These are phyloP conservation scores for Plebejus argus DNA, from an alignment of 2,888 invertebrate genomes.

Conservation along the genomic window DNA sequence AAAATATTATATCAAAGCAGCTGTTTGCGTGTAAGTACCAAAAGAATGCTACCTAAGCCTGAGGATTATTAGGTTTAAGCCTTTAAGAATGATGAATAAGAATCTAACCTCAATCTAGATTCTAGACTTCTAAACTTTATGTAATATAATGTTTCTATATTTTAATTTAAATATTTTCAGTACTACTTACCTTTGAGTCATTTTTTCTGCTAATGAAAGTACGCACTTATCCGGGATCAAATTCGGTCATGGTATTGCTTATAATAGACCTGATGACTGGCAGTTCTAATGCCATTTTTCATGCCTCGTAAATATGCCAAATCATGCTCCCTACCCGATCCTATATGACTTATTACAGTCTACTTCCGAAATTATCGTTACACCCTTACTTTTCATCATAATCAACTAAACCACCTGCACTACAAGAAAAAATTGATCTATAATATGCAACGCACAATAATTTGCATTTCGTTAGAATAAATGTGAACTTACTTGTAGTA, in stretches of 20 bases:
- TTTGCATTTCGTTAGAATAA: background rate
- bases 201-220: background rate
- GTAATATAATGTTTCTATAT: background rate
- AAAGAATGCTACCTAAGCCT: background rate
- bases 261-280: constrained; percentile 16
- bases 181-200: background rate
- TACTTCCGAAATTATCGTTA: background rate
- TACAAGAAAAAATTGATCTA: background rate
- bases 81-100: background rate
- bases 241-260: constrained; percentile 16
- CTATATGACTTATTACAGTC: constrained; percentile 7
- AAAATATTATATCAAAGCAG: background rate
- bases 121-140: background rate
- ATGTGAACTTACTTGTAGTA: background rate
- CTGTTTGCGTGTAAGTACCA: background rate
- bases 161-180: background rate
- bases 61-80: background rate
- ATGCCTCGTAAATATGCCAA: constrained; percentile 17
- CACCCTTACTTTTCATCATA: background rate
- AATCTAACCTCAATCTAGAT: background rate
- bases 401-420: background rate
- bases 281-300: constrained; percentile 17
- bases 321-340: background rate
- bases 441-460: background rate
- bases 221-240: constrained; percentile 2